Evolutionary conservation across 2,113 vertebrate genomes (phyloP).

Genomic region (Chaetodon auriga): DNA sequence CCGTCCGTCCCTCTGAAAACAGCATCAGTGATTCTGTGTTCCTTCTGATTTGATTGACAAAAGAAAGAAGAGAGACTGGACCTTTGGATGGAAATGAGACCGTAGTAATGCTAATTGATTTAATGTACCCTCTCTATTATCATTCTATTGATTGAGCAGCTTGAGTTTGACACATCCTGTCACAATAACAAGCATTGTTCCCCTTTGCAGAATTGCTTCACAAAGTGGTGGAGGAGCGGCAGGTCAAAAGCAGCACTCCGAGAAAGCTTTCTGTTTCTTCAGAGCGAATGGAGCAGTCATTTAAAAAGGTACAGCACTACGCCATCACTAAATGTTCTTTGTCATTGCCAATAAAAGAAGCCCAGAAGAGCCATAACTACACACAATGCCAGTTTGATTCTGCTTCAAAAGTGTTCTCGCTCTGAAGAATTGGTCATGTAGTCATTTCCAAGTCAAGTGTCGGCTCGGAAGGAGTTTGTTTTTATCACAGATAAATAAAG

Average conservation of each 20-base stretch:
- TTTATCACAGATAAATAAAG: conserved; percentile 34
- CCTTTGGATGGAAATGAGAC: conserved; percentile 79
- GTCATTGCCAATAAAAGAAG: conserved; percentile 72
- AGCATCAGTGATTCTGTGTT: conserved; percentile 27
- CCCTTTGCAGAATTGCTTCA: conserved; percentile 85
- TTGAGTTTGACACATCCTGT: conserved; percentile 68
- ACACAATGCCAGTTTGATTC: conserved; percentile 51
- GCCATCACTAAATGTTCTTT: conserved; percentile 73
- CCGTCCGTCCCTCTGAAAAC: conserved; percentile 36
- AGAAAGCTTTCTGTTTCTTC: conserved; percentile 84
- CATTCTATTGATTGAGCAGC: conserved; percentile 76
- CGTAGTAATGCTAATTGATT: conserved; percentile 86
- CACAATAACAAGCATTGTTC: conserved; percentile 86
- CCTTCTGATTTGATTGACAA: conserved; percentile 62
- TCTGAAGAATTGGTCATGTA: conserved; percentile 17
- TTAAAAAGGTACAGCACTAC: conserved; percentile 88
- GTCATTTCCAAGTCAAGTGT: conserved; percentile 45
- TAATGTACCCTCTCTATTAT: conserved; percentile 79
- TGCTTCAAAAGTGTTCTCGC: conserved; percentile 31
- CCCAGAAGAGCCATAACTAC: conserved; percentile 48
- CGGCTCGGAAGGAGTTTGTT: conserved; percentile 2
- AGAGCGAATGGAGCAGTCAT: conserved; percentile 83
- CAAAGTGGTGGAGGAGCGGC: conserved; percentile 82
- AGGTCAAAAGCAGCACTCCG: conserved; percentile 85
- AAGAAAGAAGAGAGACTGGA: conserved; percentile 47